These are phyloP conservation scores for Amiota communis DNA, from an alignment of 2,888 invertebrate genomes.

Conservation along the genomic window DNA sequence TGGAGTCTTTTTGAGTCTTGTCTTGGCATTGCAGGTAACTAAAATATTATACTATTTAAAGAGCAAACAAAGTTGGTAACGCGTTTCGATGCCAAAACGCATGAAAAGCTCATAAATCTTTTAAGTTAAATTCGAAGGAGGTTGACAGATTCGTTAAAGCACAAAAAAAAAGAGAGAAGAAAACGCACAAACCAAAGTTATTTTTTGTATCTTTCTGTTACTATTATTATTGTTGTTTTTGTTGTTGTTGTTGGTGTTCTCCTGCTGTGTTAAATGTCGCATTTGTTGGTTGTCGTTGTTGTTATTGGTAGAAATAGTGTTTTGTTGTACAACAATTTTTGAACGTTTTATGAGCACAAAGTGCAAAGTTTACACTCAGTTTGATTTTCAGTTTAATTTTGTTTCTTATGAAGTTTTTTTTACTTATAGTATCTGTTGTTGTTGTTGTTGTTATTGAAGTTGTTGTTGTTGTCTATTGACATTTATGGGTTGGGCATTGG, in stretches of 20 bases:
- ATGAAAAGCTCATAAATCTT: conserved; percentile 62
- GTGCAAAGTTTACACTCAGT: conserved; percentile 58
- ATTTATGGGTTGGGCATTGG: conserved; percentile 7
- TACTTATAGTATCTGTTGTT: conserved; percentile 1
- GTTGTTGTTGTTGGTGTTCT: conserved; percentile 5
- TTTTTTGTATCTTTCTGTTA: not conserved
- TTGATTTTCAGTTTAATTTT: too few species aligned
- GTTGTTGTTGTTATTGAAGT: conserved; percentile 6
- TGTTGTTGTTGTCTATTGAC: conserved; percentile 37
- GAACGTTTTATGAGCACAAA: conserved; percentile 63
- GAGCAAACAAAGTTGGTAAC: not conserved
- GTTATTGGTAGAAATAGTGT: conserved; percentile 27
- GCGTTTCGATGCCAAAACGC: conserved; percentile 13
- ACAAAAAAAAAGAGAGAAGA: not conserved
- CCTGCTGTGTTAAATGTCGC: conserved; percentile 60
- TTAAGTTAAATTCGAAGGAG: conserved; percentile 55
- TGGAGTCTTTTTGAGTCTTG: conserved; percentile 25
- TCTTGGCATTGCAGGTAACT: not conserved
- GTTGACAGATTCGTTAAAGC: conserved; percentile 69
- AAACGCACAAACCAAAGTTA: not conserved
- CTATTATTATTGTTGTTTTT: not conserved
- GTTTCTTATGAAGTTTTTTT: too few species aligned
- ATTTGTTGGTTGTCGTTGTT: conserved; percentile 33
- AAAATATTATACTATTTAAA: not conserved
- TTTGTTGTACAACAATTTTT: conserved; percentile 36